These are phyloP conservation scores for Telenomus remus DNA, from an alignment of 1,140 invertebrate species.

Conservation along the genomic window DNA sequence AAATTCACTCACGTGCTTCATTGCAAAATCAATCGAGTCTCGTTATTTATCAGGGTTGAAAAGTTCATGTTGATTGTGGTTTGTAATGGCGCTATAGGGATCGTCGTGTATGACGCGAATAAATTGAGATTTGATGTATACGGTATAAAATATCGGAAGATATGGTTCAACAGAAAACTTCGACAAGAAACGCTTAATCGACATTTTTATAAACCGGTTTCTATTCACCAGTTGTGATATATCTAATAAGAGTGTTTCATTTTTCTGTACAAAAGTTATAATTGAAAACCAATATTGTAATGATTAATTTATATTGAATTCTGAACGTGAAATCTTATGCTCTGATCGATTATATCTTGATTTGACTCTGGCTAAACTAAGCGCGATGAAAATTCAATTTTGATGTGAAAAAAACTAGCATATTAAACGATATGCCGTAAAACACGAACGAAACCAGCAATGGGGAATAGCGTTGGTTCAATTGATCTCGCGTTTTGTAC, in stretches of 20 bases:
- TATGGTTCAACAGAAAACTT: slow-evolving; percentile 52
- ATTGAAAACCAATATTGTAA: no score
- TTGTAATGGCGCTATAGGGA: neutral
- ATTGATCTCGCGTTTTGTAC: slow-evolving; percentile 18
- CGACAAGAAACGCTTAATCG: slow-evolving; percentile 67
- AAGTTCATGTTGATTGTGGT: no score
- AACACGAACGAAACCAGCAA: slow-evolving; percentile 6
- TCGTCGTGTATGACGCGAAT: slow-evolving; percentile 32
- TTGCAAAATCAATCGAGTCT: neutral
- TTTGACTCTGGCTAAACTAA: no score
- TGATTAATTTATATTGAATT: no score
- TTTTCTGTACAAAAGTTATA: slow-evolving; percentile 38
- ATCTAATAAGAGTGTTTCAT: slow-evolving; percentile 57
- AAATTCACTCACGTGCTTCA: slow-evolving; percentile 34
- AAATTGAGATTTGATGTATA: slow-evolving; percentile 55
- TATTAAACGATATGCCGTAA: neutral
- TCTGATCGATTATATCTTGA: no score
- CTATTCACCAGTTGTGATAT: slow-evolving; percentile 71
- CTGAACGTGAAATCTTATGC: no score
- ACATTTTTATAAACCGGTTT: slow-evolving; percentile 75
- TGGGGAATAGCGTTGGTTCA: slow-evolving; percentile 5
- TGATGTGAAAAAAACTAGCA: slow-evolving; percentile 12
- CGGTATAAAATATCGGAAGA: slow-evolving; percentile 49
- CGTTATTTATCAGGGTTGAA: no score
- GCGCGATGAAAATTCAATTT: slow-evolving; percentile 2